Conservation (phyloP, 2,888 invertebrate genomes). For the Eilema sororculum region DNA sequence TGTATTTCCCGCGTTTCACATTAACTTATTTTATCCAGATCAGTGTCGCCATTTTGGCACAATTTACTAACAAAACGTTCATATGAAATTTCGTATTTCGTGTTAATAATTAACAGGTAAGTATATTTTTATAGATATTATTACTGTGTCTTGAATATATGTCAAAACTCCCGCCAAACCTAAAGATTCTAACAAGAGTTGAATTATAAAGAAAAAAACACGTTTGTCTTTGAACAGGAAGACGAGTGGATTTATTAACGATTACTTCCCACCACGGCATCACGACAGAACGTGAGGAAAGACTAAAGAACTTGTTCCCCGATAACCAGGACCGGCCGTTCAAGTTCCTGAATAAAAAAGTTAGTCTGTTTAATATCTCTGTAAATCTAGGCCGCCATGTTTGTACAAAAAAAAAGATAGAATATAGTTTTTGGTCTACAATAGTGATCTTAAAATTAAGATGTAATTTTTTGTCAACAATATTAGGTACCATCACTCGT, state of each 20-base stretch:
- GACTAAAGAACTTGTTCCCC: slow-evolving; percentile 91
- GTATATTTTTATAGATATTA: background rate
- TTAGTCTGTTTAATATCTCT: slow-evolving; percentile 55
- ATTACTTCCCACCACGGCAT: slow-evolving; percentile 94
- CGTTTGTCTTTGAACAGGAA: slow-evolving; percentile 55
- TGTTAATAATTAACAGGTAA: background rate
- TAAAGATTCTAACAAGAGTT: background rate
- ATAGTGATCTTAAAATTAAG: too few species aligned
- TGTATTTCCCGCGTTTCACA: background rate
- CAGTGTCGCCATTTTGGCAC: background rate
- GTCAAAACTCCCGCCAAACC: background rate
- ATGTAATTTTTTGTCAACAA: too few species aligned
- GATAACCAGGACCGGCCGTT: slow-evolving; percentile 90
- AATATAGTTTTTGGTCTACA: too few species aligned
- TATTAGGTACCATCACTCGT: too few species aligned
- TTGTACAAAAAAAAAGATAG: background rate
- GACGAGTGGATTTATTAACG: slow-evolving; percentile 93
- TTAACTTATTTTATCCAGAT: background rate
- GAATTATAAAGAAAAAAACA: slow-evolving; percentile 9
- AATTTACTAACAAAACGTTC: background rate
- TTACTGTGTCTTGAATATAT: background rate
- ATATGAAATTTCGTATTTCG: background rate
- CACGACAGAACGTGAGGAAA: slow-evolving; percentile 90
- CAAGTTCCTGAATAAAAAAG: slow-evolving; percentile 93
- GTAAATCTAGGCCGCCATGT: background rate